These are phyloP conservation scores for Lasioglossum calceatum DNA, from an alignment of 2,888 invertebrate species.

Conservation along the genomic window DNA sequence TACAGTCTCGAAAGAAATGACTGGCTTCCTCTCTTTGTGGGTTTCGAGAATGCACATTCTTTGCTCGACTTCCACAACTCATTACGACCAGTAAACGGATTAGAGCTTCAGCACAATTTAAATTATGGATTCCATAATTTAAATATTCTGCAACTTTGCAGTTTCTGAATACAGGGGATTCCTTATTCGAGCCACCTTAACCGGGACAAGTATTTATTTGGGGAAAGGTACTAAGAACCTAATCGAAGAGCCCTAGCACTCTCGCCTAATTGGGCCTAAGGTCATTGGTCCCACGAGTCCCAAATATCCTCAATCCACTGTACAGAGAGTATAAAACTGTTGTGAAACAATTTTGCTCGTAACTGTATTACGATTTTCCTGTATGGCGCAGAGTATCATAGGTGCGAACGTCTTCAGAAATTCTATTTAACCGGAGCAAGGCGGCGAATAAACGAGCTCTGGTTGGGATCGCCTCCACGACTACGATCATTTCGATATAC, in stretches of 20 bases:
- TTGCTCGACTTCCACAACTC: not conserved
- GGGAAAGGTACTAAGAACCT: not conserved
- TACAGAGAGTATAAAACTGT: not conserved
- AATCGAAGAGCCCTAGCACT: not conserved
- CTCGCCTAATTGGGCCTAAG: not conserved
- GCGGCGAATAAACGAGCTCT: not conserved
- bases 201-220: not conserved
- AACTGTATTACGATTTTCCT: not conserved
- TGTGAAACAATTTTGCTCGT: not conserved
- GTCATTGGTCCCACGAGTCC: not conserved
- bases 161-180: not conserved
- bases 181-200: not conserved
- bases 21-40: not conserved
- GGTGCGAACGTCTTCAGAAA: conserved; percentile 3
- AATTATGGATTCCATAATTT: not conserved
- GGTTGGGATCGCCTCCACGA: conserved; percentile 1
- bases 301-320: not conserved
- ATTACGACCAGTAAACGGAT: not conserved
- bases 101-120: not conserved
- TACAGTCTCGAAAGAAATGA: not conserved
- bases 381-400: not conserved
- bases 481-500: conserved; percentile 18
- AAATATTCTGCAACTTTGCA: not conserved
- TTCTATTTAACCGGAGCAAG: not conserved
- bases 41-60: not conserved